Base-by-base conservation (phyloP, 23 tunicate genomes). In the Trididemnum nubilum region DNA sequence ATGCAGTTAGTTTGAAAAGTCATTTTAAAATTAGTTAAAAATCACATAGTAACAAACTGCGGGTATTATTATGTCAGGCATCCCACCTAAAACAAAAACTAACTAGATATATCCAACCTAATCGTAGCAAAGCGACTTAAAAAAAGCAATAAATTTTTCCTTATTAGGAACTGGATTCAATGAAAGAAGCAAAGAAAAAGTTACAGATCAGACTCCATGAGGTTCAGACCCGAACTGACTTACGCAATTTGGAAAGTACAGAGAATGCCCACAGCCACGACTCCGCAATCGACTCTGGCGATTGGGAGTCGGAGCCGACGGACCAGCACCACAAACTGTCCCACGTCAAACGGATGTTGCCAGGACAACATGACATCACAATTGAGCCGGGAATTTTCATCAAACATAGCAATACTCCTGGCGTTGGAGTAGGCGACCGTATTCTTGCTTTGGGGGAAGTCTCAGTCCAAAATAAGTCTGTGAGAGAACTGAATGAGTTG, bases 281-380 rank as follows among this genome's bases (percentile, higher is more conserved):
- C 63, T 90, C 96, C 29, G 96, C 96, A 23, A 90, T 90, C 30
- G 96, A 90, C 77, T 82, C 96, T 22, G 88, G 96, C 23, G 86
- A 90, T 26, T 90, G 88, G 86, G 96, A 87, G 50, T 73, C 73
- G 52, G 87, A 82, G 31, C 66, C 71, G 12, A 75, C 74, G 12
- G 88, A 83, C 40, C 67, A 34, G 29, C 72, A 72, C 74, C 19
- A 52, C 33, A 64, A 70, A 28, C 71, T 40, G 69, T 59, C 58
- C 3, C 58, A 77, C 69, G 70, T 85, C 34, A 59, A 49, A 3
- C 77, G 64, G 0, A 24, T 51, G 79, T 80, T 85, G 75, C 89
- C 89, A 80, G 71, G 84, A 32, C 87, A 80, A 75, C 84, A 76
- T 71, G 94, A 89, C 65, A 49, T 89, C 35, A 80, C 79, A 25